Percentiles rank a stretch among this genome's conserved stretches.
phyloP scores from a whole-genome alignment of 2,113 vertebrate species.

The Antigone vipio region DNA sequence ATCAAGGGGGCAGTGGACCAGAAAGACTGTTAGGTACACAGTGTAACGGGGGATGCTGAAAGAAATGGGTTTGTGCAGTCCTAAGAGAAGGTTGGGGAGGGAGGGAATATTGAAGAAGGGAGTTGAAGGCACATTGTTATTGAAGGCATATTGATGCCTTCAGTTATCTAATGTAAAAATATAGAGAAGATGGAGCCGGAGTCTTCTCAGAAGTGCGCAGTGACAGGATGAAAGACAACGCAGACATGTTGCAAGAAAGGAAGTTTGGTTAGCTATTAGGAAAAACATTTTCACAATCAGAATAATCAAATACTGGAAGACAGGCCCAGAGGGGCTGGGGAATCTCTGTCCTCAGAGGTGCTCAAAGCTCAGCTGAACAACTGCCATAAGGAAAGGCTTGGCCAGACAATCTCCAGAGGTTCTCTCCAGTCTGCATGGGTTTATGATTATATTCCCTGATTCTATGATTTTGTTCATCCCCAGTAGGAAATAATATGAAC shows the following conservation, averaged over 20 bases:
- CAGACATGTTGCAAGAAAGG: neutral
- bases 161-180: neutral
- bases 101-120: neutral
- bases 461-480: neutral
- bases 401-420: neutral
- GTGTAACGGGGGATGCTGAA: neutral
- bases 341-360: neutral
- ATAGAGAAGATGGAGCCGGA: neutral
- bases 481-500: neutral
- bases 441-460: neutral
- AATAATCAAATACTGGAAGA: neutral
- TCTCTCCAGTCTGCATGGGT: neutral
- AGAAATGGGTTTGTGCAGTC: neutral
- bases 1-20: neutral
- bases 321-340: neutral
- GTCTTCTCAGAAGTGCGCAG: neutral
- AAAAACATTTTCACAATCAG: neutral
- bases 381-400: neutral
- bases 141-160: neutral
- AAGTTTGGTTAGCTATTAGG: neutral
- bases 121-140: neutral
- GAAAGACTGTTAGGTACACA: neutral
- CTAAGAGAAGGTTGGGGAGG: neutral
- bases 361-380: neutral
- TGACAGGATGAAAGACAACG: neutral